These are phyloP conservation scores for Callitettix versicolor DNA, from an alignment of 1,140 invertebrate genomes.

Conservation along the genomic window DNA sequence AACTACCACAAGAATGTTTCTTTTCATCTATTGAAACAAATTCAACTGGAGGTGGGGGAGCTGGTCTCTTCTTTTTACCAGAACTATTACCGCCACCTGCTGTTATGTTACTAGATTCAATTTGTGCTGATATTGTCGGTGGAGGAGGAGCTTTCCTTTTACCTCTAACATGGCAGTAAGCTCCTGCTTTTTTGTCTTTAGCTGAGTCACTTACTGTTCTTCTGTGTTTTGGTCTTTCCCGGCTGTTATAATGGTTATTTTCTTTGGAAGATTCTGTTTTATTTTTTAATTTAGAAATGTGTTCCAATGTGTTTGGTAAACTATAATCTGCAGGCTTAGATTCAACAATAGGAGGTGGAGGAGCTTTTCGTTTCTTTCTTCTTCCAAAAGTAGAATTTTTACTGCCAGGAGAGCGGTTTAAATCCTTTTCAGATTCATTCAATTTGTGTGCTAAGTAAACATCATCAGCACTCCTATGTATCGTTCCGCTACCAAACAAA, in stretches of 20 bases:
- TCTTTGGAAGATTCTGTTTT: background rate
- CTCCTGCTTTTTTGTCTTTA: slow-evolving; percentile 35
- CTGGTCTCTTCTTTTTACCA: slow-evolving; percentile 44
- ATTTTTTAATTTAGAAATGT: background rate
- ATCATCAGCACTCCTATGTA: slow-evolving; percentile 20
- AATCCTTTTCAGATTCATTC: no score
- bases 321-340: slow-evolving; percentile 15
- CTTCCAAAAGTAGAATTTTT: slow-evolving; percentile 24
- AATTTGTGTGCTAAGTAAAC: background rate
- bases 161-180: slow-evolving; percentile 53
- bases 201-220: slow-evolving; percentile 43
- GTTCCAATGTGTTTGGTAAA: slow-evolving; percentile 17
- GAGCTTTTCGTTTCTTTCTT: slow-evolving; percentile 30
- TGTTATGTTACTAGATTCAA: background rate
- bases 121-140: slow-evolving; percentile 31
- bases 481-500: slow-evolving; percentile 38
- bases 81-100: slow-evolving; percentile 1
- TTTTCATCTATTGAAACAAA: background rate
- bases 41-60: slow-evolving; percentile 43
- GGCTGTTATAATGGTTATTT: background rate
- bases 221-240: slow-evolving; percentile 14
- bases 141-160: slow-evolving; percentile 61
- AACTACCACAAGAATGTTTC: slow-evolving; percentile 7
- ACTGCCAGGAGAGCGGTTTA: slow-evolving; percentile 10
- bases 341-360: slow-evolving; percentile 25